Base-by-base conservation (phyloP, 2,113 vertebrate genomes). In the Oncorhynchus nerka region DNA sequence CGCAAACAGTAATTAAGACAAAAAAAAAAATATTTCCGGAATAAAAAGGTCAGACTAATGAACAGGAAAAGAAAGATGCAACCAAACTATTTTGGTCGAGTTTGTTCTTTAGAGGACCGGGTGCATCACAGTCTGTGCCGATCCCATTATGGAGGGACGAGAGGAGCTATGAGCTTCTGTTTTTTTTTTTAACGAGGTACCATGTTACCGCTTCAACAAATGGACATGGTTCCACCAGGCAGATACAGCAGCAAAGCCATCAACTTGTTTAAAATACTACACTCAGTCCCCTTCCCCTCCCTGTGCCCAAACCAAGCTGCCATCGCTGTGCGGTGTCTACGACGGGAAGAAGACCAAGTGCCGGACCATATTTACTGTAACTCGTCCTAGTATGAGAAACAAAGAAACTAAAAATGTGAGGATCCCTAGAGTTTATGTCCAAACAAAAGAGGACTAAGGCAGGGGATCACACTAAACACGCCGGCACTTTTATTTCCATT, bases 171-270 rank as follows among this genome's bases (percentile, higher is more conserved):
- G 88, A 92, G 5, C 32, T 34, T 6, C 28, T 28, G 28, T 3
- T 28, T 88, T 80, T 75, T 83, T 90, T 39, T 91, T 90, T 91
- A 93, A 91, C 91, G 87, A 92, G 90, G 83, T 83, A 84, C 79
- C 84, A 85, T 83, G 86, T 89, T 91, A 91, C 90, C 90, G 80
- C 88, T 85, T 76, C 84, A 79, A 81, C 75, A 85, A 85, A 87
- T 83, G 86, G 79, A 80, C 84, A 75, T 86, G 88, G 89, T 88
- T 89, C 86, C 89, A 5, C 80, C 76, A 48, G 76, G 87, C 77
- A 80, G 86, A 87, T 79, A 79, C 83, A 77, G 82, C 84, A 75
- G 88, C 86, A 81, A 77, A 87, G 81, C 85, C 85, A 87, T 82
- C 83, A 73, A 81, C 85, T 84, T 87, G 88, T 90, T 91, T 88